Conservation (phyloP, 1,140 invertebrate species). For the Cherax destructor region DNA sequence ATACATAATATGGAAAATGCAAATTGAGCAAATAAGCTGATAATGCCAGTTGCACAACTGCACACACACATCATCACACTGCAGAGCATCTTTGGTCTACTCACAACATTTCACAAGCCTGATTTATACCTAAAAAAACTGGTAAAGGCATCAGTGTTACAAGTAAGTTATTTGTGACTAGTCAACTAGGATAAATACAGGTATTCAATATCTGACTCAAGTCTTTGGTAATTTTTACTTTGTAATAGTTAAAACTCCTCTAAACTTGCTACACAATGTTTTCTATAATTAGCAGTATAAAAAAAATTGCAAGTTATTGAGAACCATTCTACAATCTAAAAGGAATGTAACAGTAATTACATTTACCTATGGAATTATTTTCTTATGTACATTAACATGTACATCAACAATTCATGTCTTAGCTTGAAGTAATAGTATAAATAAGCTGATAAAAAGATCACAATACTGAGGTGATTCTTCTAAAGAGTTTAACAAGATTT, state of each 20-base stretch:
- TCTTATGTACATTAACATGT: not conserved
- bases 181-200: constrained; percentile 4
- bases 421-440: not conserved
- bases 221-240: constrained; percentile 9
- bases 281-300: not conserved
- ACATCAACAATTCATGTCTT: not conserved
- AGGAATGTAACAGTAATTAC: constrained; percentile 9
- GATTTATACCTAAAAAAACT: not conserved
- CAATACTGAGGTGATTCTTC: not conserved
- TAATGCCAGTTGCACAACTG: not conserved
- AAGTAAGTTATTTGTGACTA: constrained; percentile 1
- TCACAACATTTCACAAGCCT: constrained; percentile 7
- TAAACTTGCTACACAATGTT: not conserved
- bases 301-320: not conserved
- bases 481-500: not conserved
- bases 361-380: constrained; percentile 2
- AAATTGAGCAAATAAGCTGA: constrained; percentile 3
- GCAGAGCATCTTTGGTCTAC: not conserved
- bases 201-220: constrained; percentile 8
- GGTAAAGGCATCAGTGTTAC: constrained; percentile 4
- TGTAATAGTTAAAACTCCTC: not conserved
- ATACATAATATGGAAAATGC: constrained; percentile 1
- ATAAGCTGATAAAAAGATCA: not conserved
- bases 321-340: not conserved
- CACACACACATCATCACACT: not conserved